Evolutionary conservation across 2,888 invertebrate species (phyloP).

Genomic region (Tachina lurida): DNA sequence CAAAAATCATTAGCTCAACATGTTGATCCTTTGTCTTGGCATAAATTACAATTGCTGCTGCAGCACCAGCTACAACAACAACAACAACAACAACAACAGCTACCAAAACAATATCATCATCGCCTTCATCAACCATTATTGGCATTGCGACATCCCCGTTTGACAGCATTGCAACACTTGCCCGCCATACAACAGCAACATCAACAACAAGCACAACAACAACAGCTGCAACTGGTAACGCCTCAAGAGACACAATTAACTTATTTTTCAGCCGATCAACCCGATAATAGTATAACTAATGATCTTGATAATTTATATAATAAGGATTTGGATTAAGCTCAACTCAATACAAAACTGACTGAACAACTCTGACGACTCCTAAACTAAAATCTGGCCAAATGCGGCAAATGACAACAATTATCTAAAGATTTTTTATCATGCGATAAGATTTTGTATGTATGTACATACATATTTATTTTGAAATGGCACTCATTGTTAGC

Average conservation of each 20-base stretch:
- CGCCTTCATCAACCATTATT: conserved; percentile 52
- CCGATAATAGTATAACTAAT: conserved; percentile 61
- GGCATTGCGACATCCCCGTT: conserved; percentile 68
- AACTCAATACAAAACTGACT: conserved; percentile 3
- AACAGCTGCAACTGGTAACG: conserved; percentile 57
- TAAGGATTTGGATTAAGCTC: conserved; percentile 58
- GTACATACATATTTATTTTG: conserved; percentile 9
- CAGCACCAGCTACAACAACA: conserved; percentile 50
- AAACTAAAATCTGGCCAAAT: neutral
- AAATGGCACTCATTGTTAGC: conserved; percentile 56
- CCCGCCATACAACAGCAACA: conserved; percentile 52
- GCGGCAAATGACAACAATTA: conserved; percentile 20
- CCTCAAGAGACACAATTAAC: conserved; percentile 77
- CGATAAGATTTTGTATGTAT: conserved; percentile 43
- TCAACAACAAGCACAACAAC: conserved; percentile 43
- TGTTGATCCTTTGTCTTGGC: conserved; percentile 72
- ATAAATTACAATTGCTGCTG: conserved; percentile 70
- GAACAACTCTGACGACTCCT: neutral
- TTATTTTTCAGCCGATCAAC: conserved; percentile 66
- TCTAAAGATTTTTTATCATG: conserved; percentile 21
- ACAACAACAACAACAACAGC: conserved; percentile 40
- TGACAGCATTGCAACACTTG: conserved; percentile 67
- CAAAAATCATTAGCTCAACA: conserved; percentile 69
- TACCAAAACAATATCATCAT: conserved; percentile 44
- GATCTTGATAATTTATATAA: conserved; percentile 62